Evolutionary conservation across 2,888 invertebrate species (phyloP).

Genomic region (Polietes domitor): DNA sequence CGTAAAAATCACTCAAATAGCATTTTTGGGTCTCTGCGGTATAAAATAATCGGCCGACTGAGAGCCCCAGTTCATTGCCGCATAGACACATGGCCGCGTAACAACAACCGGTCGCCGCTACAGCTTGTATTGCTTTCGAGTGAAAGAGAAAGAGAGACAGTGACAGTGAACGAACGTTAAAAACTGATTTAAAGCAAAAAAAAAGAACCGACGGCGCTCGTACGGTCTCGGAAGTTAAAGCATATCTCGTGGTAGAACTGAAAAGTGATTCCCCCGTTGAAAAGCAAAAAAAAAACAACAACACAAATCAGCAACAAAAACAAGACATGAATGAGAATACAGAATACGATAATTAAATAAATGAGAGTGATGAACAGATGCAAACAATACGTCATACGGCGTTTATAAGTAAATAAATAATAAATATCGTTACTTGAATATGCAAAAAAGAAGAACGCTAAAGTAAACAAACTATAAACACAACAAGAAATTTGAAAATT

Average conservation of each 20-base stretch:
- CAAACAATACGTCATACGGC: slow-evolving; percentile 32
- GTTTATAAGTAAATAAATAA: too few relatives aligned
- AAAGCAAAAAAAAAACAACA: slow-evolving; percentile 33
- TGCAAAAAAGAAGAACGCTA: neutral
- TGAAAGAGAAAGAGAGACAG: neutral
- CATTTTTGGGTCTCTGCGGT: slow-evolving; percentile 32
- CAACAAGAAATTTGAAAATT: too few relatives aligned
- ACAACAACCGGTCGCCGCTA: slow-evolving; percentile 46
- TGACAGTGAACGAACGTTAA: neutral
- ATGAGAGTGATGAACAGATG: neutral
- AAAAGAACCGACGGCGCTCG: slow-evolving; percentile 6
- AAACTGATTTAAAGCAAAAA: neutral
- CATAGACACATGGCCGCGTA: slow-evolving; percentile 51
- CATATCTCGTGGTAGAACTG: neutral
- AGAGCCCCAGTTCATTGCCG: slow-evolving; percentile 61
- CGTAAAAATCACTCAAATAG: slow-evolving; percentile 42
- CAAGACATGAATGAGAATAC: slow-evolving; percentile 6
- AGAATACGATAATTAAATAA: neutral
- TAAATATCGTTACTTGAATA: neutral
- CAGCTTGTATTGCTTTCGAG: neutral
- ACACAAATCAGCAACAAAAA: neutral
- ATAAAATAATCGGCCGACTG: slow-evolving; percentile 60
- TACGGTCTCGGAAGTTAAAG: slow-evolving; percentile 23
- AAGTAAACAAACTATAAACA: neutral
- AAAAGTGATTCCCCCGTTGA: slow-evolving; percentile 65